Base-by-base conservation (phyloP, 2,888 invertebrate species). In the Leptinotarsa juncta region DNA sequence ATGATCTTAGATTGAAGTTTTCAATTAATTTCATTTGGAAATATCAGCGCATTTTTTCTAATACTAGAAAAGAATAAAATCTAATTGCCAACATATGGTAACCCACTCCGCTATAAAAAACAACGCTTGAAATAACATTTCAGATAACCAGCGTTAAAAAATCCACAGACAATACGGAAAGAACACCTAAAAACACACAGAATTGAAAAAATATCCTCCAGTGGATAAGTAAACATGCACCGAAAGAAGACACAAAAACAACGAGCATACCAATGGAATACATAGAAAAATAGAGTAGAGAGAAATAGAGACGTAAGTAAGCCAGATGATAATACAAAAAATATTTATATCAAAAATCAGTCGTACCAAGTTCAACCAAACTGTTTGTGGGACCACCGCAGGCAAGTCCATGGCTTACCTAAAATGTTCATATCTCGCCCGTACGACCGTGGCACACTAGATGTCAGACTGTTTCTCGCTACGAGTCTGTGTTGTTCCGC, bases 381-480 rank as follows among this genome's bases (percentile, higher is more conserved):
- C 80, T 81, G 80, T 82, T 80, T 78, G 80, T 74, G 80, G 81
- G 71, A 78, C 80, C 81, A 77, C 80, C 81, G 78, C 80, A 80
- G 82, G 82, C 82, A 82, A 82, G 82, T 76, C 76, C 78, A 76
- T 72, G 75, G 86, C 88, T 88, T 88, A 88, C 88, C 88, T 88
- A 88, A 85, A 86, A 88, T 88, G 87, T 88, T 88, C 88, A 88
- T 88, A 87, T 87, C 88, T 88, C 87, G 84, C 86, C 87, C 83
- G 85, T 83, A 83, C 87, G 84, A 86, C 87, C 83, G 85, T 83
- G 83, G 85, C 86, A 87, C 88, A 87, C 87, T 86, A 88, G 87
- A 88, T 88, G 87, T 87, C 87, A 84, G 77, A 78, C 78, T 78
- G 78, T 75, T 78, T 72, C 77, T 67, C 71, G 71, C 71, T 86